Conservation (phyloP, 2,888 invertebrate species). For the Cyaniris semiargus region DNA sequence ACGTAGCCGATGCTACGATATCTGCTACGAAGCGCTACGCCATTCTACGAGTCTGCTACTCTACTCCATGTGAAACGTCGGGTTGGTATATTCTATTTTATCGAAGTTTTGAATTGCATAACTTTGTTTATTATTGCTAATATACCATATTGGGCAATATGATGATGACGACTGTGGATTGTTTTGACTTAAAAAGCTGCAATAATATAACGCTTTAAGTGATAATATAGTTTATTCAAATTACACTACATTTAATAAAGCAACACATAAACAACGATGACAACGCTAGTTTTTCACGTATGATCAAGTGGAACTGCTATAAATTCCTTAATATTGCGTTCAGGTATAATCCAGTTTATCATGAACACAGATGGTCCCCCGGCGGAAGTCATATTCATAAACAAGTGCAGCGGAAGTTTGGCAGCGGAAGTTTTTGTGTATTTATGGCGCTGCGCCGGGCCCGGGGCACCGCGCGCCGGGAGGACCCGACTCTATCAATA, state of each 20-base stretch:
- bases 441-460: conserved; percentile 58
- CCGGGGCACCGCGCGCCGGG: conserved; percentile 50
- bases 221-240: not conserved
- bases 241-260: not conserved
- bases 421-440: conserved; percentile 70
- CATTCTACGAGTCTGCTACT: not conserved
- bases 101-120: no score
- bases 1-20: not conserved
- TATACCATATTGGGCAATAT: no score
- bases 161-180: no score
- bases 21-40: not conserved
- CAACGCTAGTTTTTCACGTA: conserved; percentile 15
- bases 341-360: conserved; percentile 39
- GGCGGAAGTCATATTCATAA: conserved; percentile 64
- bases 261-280: not conserved
- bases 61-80: not conserved
- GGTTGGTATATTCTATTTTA: not conserved
- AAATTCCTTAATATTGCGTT: conserved; percentile 27
- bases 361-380: conserved; percentile 47
- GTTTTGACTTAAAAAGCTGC: no score
- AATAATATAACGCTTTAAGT: not conserved
- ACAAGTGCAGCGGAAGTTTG: conserved; percentile 71
- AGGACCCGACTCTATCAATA: conserved; percentile 46
- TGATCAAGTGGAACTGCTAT: conserved; percentile 19
- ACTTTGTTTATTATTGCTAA: not conserved